These are phyloP conservation scores for Caenorhabditis imperialis DNA, from an alignment of 2,888 invertebrate genomes.

Conservation along the genomic window DNA sequence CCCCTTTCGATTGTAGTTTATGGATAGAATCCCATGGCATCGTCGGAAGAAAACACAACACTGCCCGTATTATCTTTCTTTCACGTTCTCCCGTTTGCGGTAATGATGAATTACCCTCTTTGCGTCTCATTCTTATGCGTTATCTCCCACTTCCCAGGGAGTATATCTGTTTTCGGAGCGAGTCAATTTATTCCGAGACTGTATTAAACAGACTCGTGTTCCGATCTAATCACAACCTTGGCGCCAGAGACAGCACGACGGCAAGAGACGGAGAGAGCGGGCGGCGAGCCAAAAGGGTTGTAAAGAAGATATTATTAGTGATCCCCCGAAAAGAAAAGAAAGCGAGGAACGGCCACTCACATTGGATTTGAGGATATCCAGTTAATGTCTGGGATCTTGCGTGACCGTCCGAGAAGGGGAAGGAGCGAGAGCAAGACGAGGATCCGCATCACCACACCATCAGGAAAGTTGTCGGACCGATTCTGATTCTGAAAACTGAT, in stretches of 20 bases:
- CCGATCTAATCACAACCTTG: conserved; percentile 47
- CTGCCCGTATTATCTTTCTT: not conserved
- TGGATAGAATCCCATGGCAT: too few relatives aligned
- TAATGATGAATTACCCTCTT: conserved; percentile 46
- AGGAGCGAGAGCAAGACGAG: conserved; percentile 25
- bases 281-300: conserved; percentile 52
- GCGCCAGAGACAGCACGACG: conserved; percentile 8
- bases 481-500: too few relatives aligned
- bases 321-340: conserved; percentile 9
- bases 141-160: conserved; percentile 20
- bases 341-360: conserved; percentile 20
- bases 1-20: too few relatives aligned
- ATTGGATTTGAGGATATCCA: conserved; percentile 46
- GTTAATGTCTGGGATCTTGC: conserved; percentile 47
- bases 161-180: conserved; percentile 42
- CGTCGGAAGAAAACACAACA: not conserved
- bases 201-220: conserved; percentile 51
- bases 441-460: conserved; percentile 44
- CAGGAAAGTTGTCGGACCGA: too few relatives aligned
- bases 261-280: conserved; percentile 26
- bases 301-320: conserved; percentile 34
- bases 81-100: conserved; percentile 35
- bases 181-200: conserved; percentile 41
- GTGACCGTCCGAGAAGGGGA: conserved; percentile 13
- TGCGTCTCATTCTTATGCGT: conserved; percentile 9